phyloP scores from a whole-genome alignment of 2,888 invertebrate genomes.

The Allygus modestus region DNA sequence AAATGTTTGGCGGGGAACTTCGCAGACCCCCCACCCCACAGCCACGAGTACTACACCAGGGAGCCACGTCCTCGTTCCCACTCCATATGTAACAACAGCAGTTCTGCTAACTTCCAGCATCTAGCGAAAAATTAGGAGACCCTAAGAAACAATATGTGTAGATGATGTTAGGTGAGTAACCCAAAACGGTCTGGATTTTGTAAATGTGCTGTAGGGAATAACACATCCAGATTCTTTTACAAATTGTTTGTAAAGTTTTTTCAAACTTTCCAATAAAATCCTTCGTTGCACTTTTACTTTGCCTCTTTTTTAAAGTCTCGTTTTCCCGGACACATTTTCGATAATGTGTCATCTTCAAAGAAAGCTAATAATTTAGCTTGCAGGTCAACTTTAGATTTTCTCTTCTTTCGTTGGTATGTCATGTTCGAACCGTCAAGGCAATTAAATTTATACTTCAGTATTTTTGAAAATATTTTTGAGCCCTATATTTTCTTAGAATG shows the following conservation, averaged over 20 bases:
- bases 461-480: slow-evolving; percentile 4
- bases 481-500: slow-evolving; percentile 20
- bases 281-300: slow-evolving; percentile 5
- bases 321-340: slow-evolving; percentile 28
- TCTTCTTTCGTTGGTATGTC: not conserved
- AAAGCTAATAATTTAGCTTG: not conserved
- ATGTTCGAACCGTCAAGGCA: not conserved
- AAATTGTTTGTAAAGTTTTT: slow-evolving; percentile 5
- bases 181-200: slow-evolving; percentile 12
- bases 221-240: not conserved
- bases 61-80: no score
- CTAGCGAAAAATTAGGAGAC: no score
- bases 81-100: no score
- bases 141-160: no score
- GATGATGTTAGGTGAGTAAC: not conserved
- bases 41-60: no score
- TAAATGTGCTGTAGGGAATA: slow-evolving; percentile 1
- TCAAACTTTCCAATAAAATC: not conserved
- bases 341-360: slow-evolving; percentile 21
- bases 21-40: no score
- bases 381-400: not conserved
- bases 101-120: no score
- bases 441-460: not conserved
- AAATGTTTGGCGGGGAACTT: no score
- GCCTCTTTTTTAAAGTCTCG: not conserved